These are phyloP conservation scores for Tychaedon coryphoeus DNA, from an alignment of 2,113 vertebrate species.

Conservation along the genomic window DNA sequence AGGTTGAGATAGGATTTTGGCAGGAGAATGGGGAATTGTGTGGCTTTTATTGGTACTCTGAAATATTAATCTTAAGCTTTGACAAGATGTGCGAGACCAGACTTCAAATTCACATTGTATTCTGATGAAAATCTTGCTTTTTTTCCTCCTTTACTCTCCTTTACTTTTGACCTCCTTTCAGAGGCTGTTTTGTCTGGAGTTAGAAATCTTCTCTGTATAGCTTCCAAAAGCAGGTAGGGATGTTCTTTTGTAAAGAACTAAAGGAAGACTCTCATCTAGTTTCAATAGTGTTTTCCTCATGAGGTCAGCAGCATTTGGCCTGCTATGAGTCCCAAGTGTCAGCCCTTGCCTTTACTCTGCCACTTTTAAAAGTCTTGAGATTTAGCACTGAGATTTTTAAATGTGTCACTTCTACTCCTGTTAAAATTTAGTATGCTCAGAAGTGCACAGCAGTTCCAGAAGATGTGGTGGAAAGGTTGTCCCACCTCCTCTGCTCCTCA, in stretches of 20 bases:
- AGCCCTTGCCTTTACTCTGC: neutral
- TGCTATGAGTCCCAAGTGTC: neutral
- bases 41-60: neutral
- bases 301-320: neutral
- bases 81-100: constrained; percentile 1
- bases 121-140: constrained; percentile 25
- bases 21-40: neutral
- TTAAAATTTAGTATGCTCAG: neutral
- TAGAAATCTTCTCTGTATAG: neutral
- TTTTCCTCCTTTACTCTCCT: neutral
- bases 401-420: neutral
- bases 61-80: neutral
- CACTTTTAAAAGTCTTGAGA: neutral
- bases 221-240: neutral
- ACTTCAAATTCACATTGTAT: neutral
- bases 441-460: neutral
- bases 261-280: neutral
- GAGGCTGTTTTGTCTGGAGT: neutral
- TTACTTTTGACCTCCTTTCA: constrained; percentile 13
- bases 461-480: neutral
- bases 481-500: neutral
- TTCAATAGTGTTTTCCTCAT: neutral
- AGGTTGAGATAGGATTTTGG: neutral
- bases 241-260: neutral
- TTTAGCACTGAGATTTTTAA: neutral